A percentile compares a stretch with the other conserved stretches of the same genome.
Evolutionary conservation across 2,797 vertebrate genomes (phyloP).

Genomic region (Menidia menidia): DNA sequence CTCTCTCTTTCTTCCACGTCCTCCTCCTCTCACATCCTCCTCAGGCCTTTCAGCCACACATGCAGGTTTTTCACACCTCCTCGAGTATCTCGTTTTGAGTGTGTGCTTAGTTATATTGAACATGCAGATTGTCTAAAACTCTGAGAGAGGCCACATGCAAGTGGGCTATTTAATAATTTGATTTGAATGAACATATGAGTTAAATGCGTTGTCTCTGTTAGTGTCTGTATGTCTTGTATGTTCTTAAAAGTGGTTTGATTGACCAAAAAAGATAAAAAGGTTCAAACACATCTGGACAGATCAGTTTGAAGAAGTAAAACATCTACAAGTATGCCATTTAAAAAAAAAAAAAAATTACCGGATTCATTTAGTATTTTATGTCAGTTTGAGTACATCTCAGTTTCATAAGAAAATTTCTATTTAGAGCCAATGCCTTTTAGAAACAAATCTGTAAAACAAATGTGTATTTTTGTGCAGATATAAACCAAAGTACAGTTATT

Average conservation of each 20-base stretch:
- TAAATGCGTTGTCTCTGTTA: too few species aligned
- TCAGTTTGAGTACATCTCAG: not conserved
- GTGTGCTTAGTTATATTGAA: not conserved
- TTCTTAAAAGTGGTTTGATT: not conserved
- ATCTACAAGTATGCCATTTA: not conserved
- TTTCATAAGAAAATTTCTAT: not conserved
- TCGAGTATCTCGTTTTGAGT: not conserved
- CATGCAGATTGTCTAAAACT: not conserved
- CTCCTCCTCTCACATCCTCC: constrained; percentile 89
- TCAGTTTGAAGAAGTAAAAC: not conserved
- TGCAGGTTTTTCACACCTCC: constrained; percentile 73
- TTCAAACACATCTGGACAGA: not conserved
- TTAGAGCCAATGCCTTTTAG: not conserved
- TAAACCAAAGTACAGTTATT: too few species aligned
- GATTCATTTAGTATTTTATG: not conserved
- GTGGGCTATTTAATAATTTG: too few species aligned
- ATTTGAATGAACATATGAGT: too few species aligned
- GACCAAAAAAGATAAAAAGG: not conserved
- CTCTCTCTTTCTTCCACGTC: constrained; percentile 89
- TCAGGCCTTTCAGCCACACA: constrained; percentile 88
- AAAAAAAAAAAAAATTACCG: not conserved
- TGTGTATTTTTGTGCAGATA: not conserved
- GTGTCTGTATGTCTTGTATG: not conserved
- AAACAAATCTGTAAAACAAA: not conserved
- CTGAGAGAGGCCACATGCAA: not conserved